Base-by-base conservation (phyloP, 2,888 invertebrate genomes). In the Ptychoptera contaminata region DNA sequence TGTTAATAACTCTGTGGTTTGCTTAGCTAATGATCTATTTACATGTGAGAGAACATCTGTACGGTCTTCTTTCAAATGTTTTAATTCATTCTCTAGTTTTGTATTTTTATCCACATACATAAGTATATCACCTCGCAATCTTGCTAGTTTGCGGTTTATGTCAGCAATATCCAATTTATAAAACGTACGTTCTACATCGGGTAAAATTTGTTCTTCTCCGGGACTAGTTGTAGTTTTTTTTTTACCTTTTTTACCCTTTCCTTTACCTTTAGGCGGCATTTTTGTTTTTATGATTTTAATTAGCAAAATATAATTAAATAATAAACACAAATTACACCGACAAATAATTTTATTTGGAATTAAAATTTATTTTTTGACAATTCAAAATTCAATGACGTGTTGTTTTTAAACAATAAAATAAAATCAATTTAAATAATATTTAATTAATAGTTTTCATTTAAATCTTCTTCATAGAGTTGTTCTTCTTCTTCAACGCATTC, bases 121-220 rank as follows among this genome's bases (percentile, higher is more conserved):
- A 3, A 23, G 23, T 23, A 23, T 23, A 7, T 75, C 72, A 37
- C 70, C 57, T 47, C 78, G 70, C 8, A 85, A 65, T 61, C 87
- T 74, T 14, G 78, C 76, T 48, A 91, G 64, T 67, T 88, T 85
- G 49, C 80, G 72, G 57, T 90, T 90, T 51, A 85, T 70, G 59
- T 91, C 90, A 16, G 79, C 72, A 46, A 92, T 77, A 59, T 85
- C 83, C 42, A 90, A 69, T 58, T 90, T 84, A 55, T 81, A 81
- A 57, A 85, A 84, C 30, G 86, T 78, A 54, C 76, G 79, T 53
- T 87, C 85, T 5, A 85, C 80, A 37, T 55, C 55, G 1, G 51
- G 52, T 8, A 51, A 7, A 23, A 59, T 55, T 65, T 32, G 4
- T 9, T 32, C 32, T 32, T 32, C 32, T 9, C 8, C n/a, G 8